These are phyloP conservation scores for Pogonocichla stellata DNA, from an alignment of 2,113 vertebrate genomes.

Conservation along the genomic window DNA sequence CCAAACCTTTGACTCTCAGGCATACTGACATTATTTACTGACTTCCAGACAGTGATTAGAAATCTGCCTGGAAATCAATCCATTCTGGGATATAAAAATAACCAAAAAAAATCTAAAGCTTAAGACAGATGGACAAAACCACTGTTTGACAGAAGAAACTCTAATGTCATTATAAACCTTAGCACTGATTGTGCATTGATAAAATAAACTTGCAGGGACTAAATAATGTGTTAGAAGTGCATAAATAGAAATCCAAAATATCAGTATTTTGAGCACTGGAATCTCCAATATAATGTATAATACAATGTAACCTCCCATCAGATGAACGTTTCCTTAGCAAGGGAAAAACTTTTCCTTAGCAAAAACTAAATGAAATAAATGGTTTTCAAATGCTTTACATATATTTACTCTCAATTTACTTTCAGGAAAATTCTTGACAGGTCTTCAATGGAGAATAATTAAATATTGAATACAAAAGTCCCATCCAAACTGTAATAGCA, in stretches of 20 bases:
- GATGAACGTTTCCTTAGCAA: not conserved
- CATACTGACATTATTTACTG: not conserved
- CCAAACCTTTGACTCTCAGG: not conserved
- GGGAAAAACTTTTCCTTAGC: not conserved
- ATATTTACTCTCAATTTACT: not conserved
- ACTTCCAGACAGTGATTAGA: not conserved
- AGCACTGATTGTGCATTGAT: not conserved
- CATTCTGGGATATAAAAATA: not conserved
- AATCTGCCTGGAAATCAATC: not conserved
- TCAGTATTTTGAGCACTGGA: not conserved
- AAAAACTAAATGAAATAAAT: not conserved
- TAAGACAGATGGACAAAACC: not conserved
- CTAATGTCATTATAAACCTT: not conserved
- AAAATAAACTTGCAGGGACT: not conserved
- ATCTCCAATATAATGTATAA: not conserved
- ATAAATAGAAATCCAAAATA: not conserved
- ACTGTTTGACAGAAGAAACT: not conserved
- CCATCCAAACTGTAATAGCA: not conserved
- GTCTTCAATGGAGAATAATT: not conserved
- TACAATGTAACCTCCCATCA: not conserved
- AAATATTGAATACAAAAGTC: not conserved
- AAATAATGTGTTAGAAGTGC: not conserved
- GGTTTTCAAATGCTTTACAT: not conserved
- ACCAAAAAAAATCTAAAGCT: not conserved
- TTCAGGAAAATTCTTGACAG: not conserved